A percentile compares a stretch with the other conserved stretches of the same genome.
Evolutionary conservation across 92 coral and sea anemone species (phyloP).

Genomic region (Siderastrea radians): DNA sequence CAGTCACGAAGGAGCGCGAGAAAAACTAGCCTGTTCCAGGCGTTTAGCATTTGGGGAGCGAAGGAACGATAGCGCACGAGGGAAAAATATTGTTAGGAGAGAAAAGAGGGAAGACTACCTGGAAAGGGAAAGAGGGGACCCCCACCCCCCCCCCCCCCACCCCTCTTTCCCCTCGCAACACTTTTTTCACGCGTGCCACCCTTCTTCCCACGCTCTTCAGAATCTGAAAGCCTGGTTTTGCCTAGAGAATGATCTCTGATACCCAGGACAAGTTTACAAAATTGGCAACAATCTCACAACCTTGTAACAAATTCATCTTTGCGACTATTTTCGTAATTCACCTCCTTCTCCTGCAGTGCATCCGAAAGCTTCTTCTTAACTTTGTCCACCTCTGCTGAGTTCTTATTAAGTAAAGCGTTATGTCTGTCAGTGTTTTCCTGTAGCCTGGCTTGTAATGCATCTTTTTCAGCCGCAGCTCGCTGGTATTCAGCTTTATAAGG

Average conservation of each 20-base stretch:
- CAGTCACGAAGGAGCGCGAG: too few species aligned
- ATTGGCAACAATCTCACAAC: background rate
- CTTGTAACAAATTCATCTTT: background rate
- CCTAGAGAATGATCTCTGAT: too few species aligned
- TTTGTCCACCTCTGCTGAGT: conserved; percentile 74
- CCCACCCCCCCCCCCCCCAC: background rate
- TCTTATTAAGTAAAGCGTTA: conserved; percentile 47
- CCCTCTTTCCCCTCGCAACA: background rate
- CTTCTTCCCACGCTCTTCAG: too few species aligned
- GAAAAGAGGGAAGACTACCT: background rate
- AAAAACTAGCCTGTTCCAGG: too few species aligned
- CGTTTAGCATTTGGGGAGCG: too few species aligned
- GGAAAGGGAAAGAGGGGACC: background rate
- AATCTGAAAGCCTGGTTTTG: too few species aligned
- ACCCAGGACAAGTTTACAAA: background rate
- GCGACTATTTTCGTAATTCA: conserved; percentile 26
- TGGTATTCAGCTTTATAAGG: conserved; percentile 83
- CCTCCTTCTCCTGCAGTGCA: conserved; percentile 79
- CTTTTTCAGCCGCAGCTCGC: conserved; percentile 79
- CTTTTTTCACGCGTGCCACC: background rate
- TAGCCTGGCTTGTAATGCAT: conserved; percentile 63
- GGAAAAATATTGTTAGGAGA: background rate
- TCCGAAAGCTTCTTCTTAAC: conserved; percentile 81
- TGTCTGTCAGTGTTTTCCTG: conserved; percentile 76
- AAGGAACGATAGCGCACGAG: background rate